Evolutionary conservation across 2,797 vertebrate species (phyloP).

Genomic region (Adrianichthys oophorus): DNA sequence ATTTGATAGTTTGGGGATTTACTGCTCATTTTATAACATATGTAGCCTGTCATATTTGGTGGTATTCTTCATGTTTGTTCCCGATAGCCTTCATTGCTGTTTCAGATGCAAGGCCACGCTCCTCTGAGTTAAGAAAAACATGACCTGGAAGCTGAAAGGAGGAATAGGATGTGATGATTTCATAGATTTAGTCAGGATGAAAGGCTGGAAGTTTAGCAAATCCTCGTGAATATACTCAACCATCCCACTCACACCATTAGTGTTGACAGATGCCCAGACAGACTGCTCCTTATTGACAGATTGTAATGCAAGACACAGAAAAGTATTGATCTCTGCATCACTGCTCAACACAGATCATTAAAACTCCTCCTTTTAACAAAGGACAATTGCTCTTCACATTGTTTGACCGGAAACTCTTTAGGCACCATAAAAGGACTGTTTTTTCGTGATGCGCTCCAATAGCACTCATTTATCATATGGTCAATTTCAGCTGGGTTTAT

Average conservation of each 20-base stretch:
- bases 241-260: constrained; percentile 25
- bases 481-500: constrained; percentile 17
- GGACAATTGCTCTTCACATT: constrained; percentile 24
- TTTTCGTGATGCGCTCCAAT: neutral
- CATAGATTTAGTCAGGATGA: constrained; percentile 4
- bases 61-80: no score
- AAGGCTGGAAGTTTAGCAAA: neutral
- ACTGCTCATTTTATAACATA: no score
- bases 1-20: no score
- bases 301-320: constrained; percentile 62
- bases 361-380: constrained; percentile 43
- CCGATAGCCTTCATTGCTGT: no score
- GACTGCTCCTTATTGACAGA: constrained; percentile 59
- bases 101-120: neutral
- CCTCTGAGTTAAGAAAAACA: no score
- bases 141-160: neutral
- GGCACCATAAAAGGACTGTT: neutral
- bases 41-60: no score
- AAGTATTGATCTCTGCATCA: constrained; percentile 67
- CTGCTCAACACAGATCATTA: constrained; percentile 59
- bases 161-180: neutral
- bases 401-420: constrained; percentile 5
- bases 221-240: neutral
- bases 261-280: constrained; percentile 58
- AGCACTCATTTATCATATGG: neutral